These are phyloP conservation scores for Crossoptilon crossoptilon DNA, from an alignment of 2,797 vertebrate genomes.

Conservation along the genomic window DNA sequence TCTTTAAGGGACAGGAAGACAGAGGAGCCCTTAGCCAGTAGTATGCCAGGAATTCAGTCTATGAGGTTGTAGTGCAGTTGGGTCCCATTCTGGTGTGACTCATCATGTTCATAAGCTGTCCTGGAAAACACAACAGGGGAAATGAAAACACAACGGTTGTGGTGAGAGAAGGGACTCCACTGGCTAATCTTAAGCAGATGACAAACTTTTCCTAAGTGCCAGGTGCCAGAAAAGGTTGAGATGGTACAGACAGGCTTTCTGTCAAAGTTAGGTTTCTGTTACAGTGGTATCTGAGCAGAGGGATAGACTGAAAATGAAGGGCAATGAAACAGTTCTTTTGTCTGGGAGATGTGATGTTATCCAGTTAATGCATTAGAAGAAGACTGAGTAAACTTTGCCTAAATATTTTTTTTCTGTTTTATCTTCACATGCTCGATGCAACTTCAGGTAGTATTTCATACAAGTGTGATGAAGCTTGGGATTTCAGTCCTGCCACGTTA, in stretches of 20 bases:
- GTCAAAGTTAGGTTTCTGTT: background rate
- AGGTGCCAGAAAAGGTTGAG: background rate
- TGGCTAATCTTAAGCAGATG: background rate
- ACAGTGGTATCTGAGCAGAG: background rate
- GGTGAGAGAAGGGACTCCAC: background rate
- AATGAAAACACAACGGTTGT: background rate
- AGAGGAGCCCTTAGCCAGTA: background rate
- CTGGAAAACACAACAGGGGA: background rate
- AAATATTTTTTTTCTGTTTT: background rate
- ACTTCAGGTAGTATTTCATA: background rate
- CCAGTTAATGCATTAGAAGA: background rate
- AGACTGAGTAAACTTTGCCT: background rate
- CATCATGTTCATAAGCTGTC: background rate
- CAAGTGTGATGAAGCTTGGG: background rate
- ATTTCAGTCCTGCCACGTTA: background rate
- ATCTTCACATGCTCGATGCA: background rate
- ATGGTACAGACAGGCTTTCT: rapidly evolving
- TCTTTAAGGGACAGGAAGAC: background rate
- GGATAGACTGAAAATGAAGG: background rate
- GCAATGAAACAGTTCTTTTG: rapidly evolving
- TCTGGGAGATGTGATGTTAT: background rate
- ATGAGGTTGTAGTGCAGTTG: background rate
- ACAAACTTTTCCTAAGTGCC: background rate
- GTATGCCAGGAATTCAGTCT: background rate
- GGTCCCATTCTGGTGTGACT: background rate